Base-by-base conservation (phyloP, 2,888 invertebrate species). In the Girardia tigrina region DNA sequence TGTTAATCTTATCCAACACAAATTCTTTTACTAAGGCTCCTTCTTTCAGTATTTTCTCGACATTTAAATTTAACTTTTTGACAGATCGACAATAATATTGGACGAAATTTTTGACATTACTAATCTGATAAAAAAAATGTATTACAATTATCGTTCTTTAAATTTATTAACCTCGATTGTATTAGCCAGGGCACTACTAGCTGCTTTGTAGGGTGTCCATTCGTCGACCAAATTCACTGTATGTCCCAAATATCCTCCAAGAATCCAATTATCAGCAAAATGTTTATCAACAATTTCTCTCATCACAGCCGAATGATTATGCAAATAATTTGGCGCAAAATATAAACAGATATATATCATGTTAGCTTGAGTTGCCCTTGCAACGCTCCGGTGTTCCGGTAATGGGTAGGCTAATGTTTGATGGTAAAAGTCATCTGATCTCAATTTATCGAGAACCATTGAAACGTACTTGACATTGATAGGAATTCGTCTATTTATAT, bases 241-340 rank as follows among this genome's bases (percentile, higher is more conserved):
- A 75, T 91, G 89, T 1, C 97, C 97, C 92, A 98, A 94, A 83
- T 97, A 97, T 56, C 71, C 26, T 70, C 29, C 74, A 4, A 72
- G 23, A 79, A 87, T 89, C 95, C 95, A 99, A 84, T 94, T 94
- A 82, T 94, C 95, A 1, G 92, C 90, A 81, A 94, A 98, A 86
- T 91, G 95, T 85, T 93, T 93, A 84, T 98, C 97, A 4, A 93
- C 92, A 79, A 97, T 92, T 87, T 97, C 95, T 79, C 97, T 88
- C 95, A 98, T 98, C 83, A 90, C 90, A 0, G 93, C 89, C 42
- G 89, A 88, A 82, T 95, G 91, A 71, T 87, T 87, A 79, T 90
- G 89, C 1, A 98, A 87, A 78, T 90, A 89, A 78, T 90, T 88
- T 0, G 94, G 89, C 28, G 89, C 88, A 83, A 98, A 98, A 84